These are phyloP conservation scores for Oreocharis arfaki DNA, from an alignment of 2,113 vertebrate species.

Conservation along the genomic window DNA sequence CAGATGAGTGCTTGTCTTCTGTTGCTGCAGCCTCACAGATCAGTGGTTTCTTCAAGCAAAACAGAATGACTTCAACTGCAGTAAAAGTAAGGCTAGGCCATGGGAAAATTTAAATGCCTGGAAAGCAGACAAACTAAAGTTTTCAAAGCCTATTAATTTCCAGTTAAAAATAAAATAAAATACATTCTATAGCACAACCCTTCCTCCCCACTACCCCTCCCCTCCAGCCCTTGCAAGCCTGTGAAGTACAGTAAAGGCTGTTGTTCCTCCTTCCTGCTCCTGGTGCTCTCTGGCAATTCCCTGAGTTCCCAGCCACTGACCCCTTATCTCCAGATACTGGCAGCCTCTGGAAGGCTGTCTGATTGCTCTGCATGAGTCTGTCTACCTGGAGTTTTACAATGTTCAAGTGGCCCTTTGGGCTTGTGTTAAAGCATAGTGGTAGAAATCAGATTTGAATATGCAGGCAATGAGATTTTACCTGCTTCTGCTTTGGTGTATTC, in stretches of 20 bases:
- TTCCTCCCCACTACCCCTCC: rapidly evolving
- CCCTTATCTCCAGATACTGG: neutral
- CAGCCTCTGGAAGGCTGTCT: neutral
- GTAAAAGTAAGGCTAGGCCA: neutral
- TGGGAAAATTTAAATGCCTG: conserved; percentile 6
- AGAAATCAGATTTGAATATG: neutral
- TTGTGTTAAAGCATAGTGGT: neutral
- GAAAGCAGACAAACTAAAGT: neutral
- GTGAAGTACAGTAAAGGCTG: neutral
- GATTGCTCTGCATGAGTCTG: neutral
- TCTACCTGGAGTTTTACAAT: neutral
- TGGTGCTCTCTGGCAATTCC: neutral
- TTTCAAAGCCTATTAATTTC: neutral
- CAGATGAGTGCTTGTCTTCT: neutral
- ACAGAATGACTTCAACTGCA: neutral
- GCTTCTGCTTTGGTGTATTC: neutral
- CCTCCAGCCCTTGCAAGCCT: neutral
- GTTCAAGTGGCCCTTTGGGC: neutral
- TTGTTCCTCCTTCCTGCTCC: neutral
- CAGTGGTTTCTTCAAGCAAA: neutral
- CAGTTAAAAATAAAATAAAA: neutral
- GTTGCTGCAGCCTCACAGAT: neutral
- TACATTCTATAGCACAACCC: neutral
- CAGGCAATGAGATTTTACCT: neutral
- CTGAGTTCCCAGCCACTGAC: neutral